Evolutionary conservation across 1,140 invertebrate species (phyloP), one percentile per base, ranked within the genome.

Genomic region (Sminthurides bifidus): DNA sequence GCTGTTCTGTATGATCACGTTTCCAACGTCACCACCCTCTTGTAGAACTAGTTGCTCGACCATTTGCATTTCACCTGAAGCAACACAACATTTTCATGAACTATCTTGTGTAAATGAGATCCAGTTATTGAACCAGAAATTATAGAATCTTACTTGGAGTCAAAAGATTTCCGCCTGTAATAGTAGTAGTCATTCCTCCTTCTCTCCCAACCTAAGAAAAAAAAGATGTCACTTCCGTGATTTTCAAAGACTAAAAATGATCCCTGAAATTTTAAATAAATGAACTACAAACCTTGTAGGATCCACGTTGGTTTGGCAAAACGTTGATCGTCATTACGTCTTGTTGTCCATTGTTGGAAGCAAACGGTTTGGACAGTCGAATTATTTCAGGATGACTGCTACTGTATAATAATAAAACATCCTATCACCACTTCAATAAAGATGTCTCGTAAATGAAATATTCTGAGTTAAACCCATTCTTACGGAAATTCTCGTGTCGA

Each of bases 1-100:
- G 17, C 27, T 38, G 33, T 61, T 61, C 35, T 61, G 59, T 29
- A 57, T 21, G 19, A 61, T 44, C 19, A 61, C 31, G 17, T 56
- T 54, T 0, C 54, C 51, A 17, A 30, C 30, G 21, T 57, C 55
- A 8, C 37, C 49, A 15, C 56, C 53, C n/a, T 24, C 56, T 43
- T 43, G 41, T 2, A 52, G 35, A 38, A 52, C 49, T 15, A 52
- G 23, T 23, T 52, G 49, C 40, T 52, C 49, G 12, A 52, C 31
- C 3, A 52, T 23, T 10, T 49, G 46, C 46, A 49, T 49, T 3
- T 49, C 46, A 49, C 30, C 46, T 49, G 6, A 6, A n/a, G n/a
- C n/a, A n/a, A n/a, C n/a, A n/a, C n/a, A n/a, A n/a, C n/a, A n/a
- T n/a, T n/a, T n/a, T n/a, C n/a, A n/a, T n/a, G n/a, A n/a, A n/a